Evolutionary conservation across 1,140 invertebrate genomes (phyloP), one percentile per base, ranked within the genome.

Genomic region (Rhopalosiphum maidis): DNA sequence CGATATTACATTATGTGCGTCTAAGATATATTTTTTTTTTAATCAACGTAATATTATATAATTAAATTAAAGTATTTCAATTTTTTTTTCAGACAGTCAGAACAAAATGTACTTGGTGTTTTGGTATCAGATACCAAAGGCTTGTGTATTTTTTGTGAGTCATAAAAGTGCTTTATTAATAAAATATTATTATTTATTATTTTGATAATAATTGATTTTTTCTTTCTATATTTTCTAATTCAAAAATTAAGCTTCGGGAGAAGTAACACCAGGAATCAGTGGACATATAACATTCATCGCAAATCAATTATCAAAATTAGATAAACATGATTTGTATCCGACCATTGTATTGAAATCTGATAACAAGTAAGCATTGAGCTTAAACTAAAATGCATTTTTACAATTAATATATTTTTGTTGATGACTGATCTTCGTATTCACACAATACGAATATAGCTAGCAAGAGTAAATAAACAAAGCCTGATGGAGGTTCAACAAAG

Each of bases 271-370:
- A 43, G 48, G 85, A 55, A 37, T 37, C 3, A 93, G 91, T 93
- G 91, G 91, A 37, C 51, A 85, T 4, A 86, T 93, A 54, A 54
- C 91, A 21, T 86, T 37, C 51, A 85, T 93, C 41, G 30, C 91
- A 54, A 93, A 55, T 93, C 82, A 85, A 21, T 55, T 93, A 54
- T 93, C 91, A n/a, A 93, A 93, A 55, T 85, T 93, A 55, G 91
- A 93, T 93, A 83, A 43, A 54, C 30, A 82, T 23, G 91, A 93
- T 55, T 83, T 15, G 23, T 93, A 93, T 86, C 91, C 91, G 30
- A 93, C 82, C 23, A 93, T 93, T 41, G 22, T 93, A 85, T 86
- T 93, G 6, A 86, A 93, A 55, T 93, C 91, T n/a, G 91, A 93
- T 25, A 93, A 55, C 35, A 93, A 85, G 91, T 93, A 86, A 30